Evolutionary conservation across 2,888 invertebrate species (phyloP), one percentile per base, ranked within the genome.

Genomic region (Apeira syringaria): DNA sequence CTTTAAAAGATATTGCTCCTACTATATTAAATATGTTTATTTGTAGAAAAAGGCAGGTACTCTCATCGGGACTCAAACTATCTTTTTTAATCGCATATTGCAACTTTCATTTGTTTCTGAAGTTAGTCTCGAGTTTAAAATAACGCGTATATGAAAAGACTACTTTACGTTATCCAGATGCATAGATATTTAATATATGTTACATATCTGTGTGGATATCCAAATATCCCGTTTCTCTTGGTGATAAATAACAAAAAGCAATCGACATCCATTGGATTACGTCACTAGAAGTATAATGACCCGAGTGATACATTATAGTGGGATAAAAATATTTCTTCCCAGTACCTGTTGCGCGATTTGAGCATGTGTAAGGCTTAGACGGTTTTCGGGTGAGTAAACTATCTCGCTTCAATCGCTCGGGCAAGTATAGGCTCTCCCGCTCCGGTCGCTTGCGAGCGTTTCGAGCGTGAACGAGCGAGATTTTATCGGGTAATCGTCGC

Each of bases 251-350:
- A 44, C 11, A 40, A 56, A 58, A 69, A 71, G 72, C 77, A 74
- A 74, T 71, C 60, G 60, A 71, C 33, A 29, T 33, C 28, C 13
- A 63, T 51, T 64, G 61, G 65, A 67, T 69, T 65, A 62, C 61
- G 47, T 61, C 74, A 64, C 75, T 77, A 68, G 50, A 71, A 72
- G 69, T 67, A 74, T 68, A 66, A 60, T 63, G 65, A 56, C 58
- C 56, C 52, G 59, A 74, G 77, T 83, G 85, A 85, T 85, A 86
- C 80, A 85, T 85, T 84, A 78, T 66, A 59, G 48, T 59, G 59
- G 75, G 75, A 80, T 82, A 78, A 82, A 82, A 87, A 85, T 85
- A 84, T 85, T 78, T 83, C 79, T 66, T 68, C 68, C 55, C 66
- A 62, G 67, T 51, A 87, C 87, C 87, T 87, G 87, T 87, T 87